Conservation (phyloP, 2,888 invertebrate species). For the Rutpela maculata region DNA sequence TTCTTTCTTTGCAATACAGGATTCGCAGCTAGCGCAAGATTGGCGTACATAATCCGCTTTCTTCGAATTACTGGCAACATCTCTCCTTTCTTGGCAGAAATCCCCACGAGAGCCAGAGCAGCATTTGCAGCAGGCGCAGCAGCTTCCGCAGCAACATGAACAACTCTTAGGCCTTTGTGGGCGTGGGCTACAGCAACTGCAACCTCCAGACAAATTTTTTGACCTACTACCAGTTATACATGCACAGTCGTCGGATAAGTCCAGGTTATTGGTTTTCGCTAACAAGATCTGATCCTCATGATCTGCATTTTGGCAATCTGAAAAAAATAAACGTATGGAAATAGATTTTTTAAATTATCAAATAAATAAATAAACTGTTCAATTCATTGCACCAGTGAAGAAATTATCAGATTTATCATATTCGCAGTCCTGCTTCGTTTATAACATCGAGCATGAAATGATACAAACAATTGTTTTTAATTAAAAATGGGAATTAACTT, state of each 20-base stretch:
- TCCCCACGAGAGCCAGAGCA: conserved; percentile 2
- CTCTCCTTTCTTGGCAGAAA: neutral
- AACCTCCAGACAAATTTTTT: neutral
- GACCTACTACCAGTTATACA: too few species aligned
- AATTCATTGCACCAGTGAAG: too few species aligned
- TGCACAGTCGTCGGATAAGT: neutral
- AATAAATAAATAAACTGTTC: too few species aligned
- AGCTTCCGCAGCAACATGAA: conserved; percentile 14
- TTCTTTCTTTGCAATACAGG: neutral
- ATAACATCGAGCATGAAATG: too few species aligned
- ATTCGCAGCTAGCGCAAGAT: neutral
- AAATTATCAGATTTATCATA: too few species aligned
- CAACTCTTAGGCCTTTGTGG: neutral
- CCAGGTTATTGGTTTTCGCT: neutral
- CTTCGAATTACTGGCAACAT: neutral
- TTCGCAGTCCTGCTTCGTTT: too few species aligned
- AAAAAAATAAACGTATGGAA: neutral
- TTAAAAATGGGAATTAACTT: too few species aligned
- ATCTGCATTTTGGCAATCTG: neutral
- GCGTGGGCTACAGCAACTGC: conserved; percentile 2
- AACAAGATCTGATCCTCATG: neutral
- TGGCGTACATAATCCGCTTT: neutral
- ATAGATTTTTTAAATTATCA: too few species aligned
- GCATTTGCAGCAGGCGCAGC: conserved; percentile 11
- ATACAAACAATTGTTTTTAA: too few species aligned